These are phyloP conservation scores for Drosophila fulvimacula DNA, from an alignment of 2,888 invertebrate species.

Conservation along the genomic window DNA sequence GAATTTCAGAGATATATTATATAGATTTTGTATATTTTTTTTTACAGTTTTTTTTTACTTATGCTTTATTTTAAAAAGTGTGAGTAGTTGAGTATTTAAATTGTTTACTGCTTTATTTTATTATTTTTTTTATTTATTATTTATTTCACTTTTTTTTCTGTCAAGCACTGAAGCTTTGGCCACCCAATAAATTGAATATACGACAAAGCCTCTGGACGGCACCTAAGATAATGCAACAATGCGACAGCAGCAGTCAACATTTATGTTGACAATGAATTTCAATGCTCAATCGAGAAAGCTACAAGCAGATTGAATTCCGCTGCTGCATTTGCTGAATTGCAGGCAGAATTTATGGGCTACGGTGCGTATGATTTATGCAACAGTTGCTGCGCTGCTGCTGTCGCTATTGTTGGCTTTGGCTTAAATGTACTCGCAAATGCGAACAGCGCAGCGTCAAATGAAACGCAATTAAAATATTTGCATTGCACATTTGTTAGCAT, in stretches of 20 bases:
- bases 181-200: conserved; percentile 51
- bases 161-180: conserved; percentile 58
- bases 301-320: neutral
- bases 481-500: conserved; percentile 61
- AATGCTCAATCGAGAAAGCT: conserved; percentile 19
- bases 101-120: conserved; percentile 26
- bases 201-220: conserved; percentile 84
- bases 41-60: conserved; percentile 37
- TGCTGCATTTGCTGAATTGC: conserved; percentile 13
- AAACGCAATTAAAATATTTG: conserved; percentile 76
- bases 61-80: conserved; percentile 12
- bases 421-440: conserved; percentile 37
- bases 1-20: conserved; percentile 18
- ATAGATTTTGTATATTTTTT: conserved; percentile 7
- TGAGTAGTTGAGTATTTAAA: conserved; percentile 7
- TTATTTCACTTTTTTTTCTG: neutral
- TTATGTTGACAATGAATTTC: conserved; percentile 14
- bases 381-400: conserved; percentile 22
- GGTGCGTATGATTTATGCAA: conserved; percentile 70
- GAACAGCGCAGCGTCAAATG: conserved; percentile 52
- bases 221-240: conserved; percentile 73
- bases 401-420: conserved; percentile 31
- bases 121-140: too few species aligned
- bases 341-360: conserved; percentile 28
- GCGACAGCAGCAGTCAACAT: conserved; percentile 12